Base-by-base conservation (phyloP, 2,113 vertebrate genomes). In the Bostrychus sinensis region DNA sequence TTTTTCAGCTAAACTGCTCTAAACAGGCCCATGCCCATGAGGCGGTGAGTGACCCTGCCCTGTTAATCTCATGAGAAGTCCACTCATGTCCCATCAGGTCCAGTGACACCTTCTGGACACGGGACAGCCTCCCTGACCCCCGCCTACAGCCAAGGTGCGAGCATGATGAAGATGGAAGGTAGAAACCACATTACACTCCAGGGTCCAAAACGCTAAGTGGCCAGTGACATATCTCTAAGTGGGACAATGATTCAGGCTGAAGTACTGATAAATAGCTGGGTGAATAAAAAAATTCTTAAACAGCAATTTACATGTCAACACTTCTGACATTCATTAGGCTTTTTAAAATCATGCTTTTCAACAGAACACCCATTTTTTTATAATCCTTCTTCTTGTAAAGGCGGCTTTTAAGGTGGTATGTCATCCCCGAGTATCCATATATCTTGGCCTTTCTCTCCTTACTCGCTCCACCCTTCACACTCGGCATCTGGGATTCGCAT, bases 401-500 rank as follows among this genome's bases (percentile, higher is more conserved):
- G 65, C 67, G 66, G 68, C 54, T 75, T 59, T 48, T 61, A 64
- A 48, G 25, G 64, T 32, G 2, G 30, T 79, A 38, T 72, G 76
- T 85, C 84, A 72, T 79, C 63, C 54, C 46, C 6, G 37, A 28
- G 66, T 39, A 62, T 80, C 66, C 39, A 50, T 75, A 56, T 70
- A 70, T 86, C 78, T 58, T 56, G 46, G 51, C 48, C 46, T 9
- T 51, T 26, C 17, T 22, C 55, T 58, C 39, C 20, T 3, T 50
- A 43, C 48, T 43, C 23, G n/a, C 61, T 51, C 67, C 55, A 6
- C 76, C 77, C 68, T 36, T 38, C 20, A 10, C 36, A 57, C 46
- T 25, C 12, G 26, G 5, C 86, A 87, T 75, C 77, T 88, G 88
- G 85, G 86, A 87, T 87, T 88, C 79, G 66, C 85, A 87, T 90